Evolutionary conservation across 2,113 vertebrate genomes (phyloP).

Genomic region (Eonycteris spelaea): DNA sequence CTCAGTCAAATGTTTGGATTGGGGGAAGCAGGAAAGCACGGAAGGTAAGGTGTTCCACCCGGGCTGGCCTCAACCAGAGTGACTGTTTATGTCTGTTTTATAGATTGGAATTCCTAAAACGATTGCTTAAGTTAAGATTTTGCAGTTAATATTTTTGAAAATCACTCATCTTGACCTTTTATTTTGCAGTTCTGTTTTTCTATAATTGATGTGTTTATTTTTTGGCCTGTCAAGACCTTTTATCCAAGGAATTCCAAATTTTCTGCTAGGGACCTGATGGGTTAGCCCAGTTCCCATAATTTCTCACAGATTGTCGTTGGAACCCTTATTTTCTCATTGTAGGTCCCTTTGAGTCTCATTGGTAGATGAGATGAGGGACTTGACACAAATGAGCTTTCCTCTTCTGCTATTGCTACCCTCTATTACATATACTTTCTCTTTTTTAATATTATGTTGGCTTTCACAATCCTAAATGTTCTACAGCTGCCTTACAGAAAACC

Average conservation of each 20-base stretch:
- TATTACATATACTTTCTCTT: background rate
- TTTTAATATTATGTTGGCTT: background rate
- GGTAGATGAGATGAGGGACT: background rate
- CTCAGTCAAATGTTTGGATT: background rate
- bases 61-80: background rate
- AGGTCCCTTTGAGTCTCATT: background rate
- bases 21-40: background rate
- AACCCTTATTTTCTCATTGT: background rate
- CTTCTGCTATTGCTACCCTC: background rate
- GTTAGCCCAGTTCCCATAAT: background rate
- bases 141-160: background rate
- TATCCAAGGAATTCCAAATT: background rate
- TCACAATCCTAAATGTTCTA: background rate
- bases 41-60: background rate
- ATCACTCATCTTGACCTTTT: background rate
- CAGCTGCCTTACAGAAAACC: background rate
- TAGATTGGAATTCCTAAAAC: background rate
- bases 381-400: background rate
- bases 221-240: background rate
- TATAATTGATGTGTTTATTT: background rate
- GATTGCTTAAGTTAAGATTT: background rate
- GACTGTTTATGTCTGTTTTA: background rate
- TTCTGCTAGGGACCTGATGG: background rate
- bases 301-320: background rate
- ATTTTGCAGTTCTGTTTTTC: background rate